Evolutionary conservation across 2,888 invertebrate species (phyloP).

Genomic region (Anoplius nigerrimus): DNA sequence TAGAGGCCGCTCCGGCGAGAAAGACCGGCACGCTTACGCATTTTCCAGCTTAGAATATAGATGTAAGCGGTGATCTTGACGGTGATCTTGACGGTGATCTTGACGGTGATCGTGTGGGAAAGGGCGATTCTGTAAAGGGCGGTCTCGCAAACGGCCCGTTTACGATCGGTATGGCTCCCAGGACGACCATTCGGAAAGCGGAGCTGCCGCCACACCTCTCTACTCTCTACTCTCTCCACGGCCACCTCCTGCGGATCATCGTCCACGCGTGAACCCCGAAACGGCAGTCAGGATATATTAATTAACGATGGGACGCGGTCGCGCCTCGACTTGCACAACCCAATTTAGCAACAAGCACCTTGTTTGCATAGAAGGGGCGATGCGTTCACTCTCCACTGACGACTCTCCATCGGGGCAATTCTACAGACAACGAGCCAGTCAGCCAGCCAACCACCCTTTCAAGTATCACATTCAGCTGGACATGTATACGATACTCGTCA

Average conservation of each 20-base stretch:
- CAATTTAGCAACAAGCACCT: constrained; percentile 67
- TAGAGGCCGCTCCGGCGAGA: not conserved
- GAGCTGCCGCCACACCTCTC: constrained; percentile 10
- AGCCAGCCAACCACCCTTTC: no score
- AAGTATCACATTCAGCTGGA: no score
- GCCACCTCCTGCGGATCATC: no score
- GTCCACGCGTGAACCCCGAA: not conserved
- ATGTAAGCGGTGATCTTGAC: no score
- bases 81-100: no score
- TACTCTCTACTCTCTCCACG: not conserved
- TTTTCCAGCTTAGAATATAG: no score
- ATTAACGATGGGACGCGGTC: constrained; percentile 60
- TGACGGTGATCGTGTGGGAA: no score
- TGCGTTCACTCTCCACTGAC: no score
- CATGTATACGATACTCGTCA: no score
- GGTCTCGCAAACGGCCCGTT: constrained; percentile 38
- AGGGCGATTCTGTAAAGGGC: constrained; percentile 33
- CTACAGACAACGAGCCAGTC: no score
- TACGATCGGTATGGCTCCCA: constrained; percentile 66
- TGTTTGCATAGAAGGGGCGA: constrained; percentile 64
- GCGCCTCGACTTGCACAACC: constrained; percentile 52
- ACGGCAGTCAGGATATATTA: constrained; percentile 58
- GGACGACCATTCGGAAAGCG: constrained; percentile 58
- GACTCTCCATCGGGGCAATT: no score
- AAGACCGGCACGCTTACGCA: not conserved